Conservation (phyloP, 1,140 invertebrate genomes). For the Bombus breviceps region DNA sequence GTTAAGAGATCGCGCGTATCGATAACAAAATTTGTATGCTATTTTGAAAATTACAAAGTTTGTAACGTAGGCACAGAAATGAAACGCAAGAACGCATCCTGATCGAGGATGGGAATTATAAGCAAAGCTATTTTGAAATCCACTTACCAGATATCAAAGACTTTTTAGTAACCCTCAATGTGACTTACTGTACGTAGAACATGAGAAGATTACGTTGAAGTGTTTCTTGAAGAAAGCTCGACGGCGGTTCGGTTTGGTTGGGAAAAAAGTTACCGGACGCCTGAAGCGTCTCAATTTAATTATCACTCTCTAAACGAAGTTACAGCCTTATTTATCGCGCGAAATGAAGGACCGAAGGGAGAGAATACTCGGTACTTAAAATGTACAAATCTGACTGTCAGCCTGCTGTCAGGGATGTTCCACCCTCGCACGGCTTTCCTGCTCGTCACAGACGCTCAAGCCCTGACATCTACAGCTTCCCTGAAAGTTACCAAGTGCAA, state of each 20-base stretch:
- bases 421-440: conserved; percentile 61
- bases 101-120: too few relatives aligned
- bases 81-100: too few relatives aligned
- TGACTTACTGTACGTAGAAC: too few relatives aligned
- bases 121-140: neutral
- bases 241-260: neutral
- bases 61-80: too few relatives aligned
- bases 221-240: neutral
- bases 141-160: neutral
- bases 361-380: conserved; percentile 63
- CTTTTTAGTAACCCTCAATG: neutral
- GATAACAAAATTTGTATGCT: too few relatives aligned
- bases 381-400: conserved; percentile 75
- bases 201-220: neutral
- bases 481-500: conserved; percentile 68
- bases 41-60: too few relatives aligned
- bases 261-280: conserved; percentile 18
- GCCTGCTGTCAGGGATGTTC: conserved; percentile 65
- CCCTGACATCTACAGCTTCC: conserved; percentile 50
- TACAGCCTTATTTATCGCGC: conserved; percentile 69
- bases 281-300: conserved; percentile 67
- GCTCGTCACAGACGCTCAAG: conserved; percentile 52
- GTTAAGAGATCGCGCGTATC: too few relatives aligned
- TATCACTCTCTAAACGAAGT: conserved; percentile 57
- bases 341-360: conserved; percentile 62